Conservation (phyloP, 2,113 vertebrate species). For the Morone saxatilis region DNA sequence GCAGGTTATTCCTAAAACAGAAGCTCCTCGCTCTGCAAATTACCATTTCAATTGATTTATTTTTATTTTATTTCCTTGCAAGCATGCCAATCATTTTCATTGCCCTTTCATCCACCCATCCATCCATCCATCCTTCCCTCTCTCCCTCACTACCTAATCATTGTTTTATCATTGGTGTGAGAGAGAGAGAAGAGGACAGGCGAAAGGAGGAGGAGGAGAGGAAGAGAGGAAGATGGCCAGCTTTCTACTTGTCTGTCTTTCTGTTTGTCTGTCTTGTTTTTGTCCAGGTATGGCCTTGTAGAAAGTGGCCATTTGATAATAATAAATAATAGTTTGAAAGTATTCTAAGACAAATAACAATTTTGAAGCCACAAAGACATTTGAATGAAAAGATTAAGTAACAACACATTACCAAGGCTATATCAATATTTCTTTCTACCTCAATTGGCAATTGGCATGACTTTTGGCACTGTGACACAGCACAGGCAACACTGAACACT, state of each 20-base stretch:
- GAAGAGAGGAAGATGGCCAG: conserved; percentile 79
- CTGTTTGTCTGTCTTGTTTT: conserved; percentile 50
- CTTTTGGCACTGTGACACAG: no score
- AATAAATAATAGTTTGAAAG: not conserved
- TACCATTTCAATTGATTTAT: conserved; percentile 58
- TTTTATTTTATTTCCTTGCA: conserved; percentile 15
- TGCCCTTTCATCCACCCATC: conserved; percentile 30
- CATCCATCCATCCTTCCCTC: conserved; percentile 39
- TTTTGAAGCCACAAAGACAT: not conserved
- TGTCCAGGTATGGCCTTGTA: conserved; percentile 14
- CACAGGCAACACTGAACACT: no score
- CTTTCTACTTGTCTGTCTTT: conserved; percentile 66
- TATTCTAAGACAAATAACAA: not conserved
- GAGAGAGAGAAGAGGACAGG: conserved; percentile 78
- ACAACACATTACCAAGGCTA: not conserved
- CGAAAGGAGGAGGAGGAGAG: conserved; percentile 72
- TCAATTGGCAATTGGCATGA: not conserved
- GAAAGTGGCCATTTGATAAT: not conserved
- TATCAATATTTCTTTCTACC: not conserved
- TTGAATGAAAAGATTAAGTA: not conserved
- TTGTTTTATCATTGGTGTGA: conserved; percentile 81
- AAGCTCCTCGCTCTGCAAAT: conserved; percentile 69
- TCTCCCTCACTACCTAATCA: conserved; percentile 65
- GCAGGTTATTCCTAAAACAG: conserved; percentile 85
- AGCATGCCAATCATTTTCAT: conserved; percentile 72